Evolutionary conservation across 2,113 vertebrate species (phyloP), one percentile per base, ranked within the genome.

Genomic region (Cricetomys ansorgei): DNA sequence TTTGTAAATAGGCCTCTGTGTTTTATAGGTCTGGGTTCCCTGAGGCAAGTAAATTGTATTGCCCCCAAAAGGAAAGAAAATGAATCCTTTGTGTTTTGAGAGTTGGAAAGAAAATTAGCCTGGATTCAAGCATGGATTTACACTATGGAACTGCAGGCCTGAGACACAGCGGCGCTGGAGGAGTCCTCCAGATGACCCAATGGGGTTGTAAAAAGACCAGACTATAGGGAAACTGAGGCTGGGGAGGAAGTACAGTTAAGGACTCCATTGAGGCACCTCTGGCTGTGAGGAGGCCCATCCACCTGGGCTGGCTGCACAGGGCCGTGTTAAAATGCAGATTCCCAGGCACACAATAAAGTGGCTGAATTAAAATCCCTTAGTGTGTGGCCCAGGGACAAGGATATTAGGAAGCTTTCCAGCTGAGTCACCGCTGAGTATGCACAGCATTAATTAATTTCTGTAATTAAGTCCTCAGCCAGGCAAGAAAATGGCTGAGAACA

Each of bases 1-100:
- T 70, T 84, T 62, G 69, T 96, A 87, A 96, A 84, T 62, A 94
- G 94, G 40, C 37, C 79, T 76, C 1, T 75, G 85, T 81, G 80
- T 92, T 96, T 97, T 92, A 17, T 88, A 95, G 96, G 92, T 70
- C 88, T 90, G 67, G 53, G 7, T 65, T 98, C 27, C 79, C 92
- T 40, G 40, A 92, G 92, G 83, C 94, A 77, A 95, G 21, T 62
- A 91, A 8, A 37, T 92, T 91, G 65, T 77, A 83, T 80, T 90
- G 77, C 53, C 70, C 57, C 62, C 67, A 5, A 96, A 95, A 96
- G 50, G 29, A 73, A 73, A 53, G 43, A 27, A 59, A 92, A 96
- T 29, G 7, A 94, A 75, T 88, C 57, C 40, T 77, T 86, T 94
- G 95, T 96, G 90, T 87, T 94, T 96, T 80, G 79, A 92, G 65